phyloP scores from a whole-genome alignment of 1,140 invertebrate genomes.

The Pteromalus puparum region DNA sequence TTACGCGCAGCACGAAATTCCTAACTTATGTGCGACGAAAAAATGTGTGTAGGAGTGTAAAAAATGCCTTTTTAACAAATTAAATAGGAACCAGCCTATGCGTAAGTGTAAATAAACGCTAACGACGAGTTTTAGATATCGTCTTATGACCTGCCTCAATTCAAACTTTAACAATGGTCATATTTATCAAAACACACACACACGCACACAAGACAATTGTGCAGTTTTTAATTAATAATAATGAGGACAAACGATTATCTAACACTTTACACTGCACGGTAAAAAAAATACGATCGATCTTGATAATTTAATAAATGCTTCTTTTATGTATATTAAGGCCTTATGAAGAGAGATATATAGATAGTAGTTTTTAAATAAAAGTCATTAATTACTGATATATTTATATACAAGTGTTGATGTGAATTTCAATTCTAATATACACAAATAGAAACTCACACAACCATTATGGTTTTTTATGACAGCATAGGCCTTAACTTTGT shows the following conservation, averaged over 20 bases:
- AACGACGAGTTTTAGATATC: conserved; percentile 6
- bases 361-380: no score
- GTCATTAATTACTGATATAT: no score
- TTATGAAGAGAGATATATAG: no score
- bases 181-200: conserved; percentile 10
- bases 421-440: neutral
- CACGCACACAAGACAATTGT: conserved; percentile 20
- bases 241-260: neutral
- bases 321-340: neutral
- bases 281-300: conserved; percentile 13
- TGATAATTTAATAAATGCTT: neutral
- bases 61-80: conserved; percentile 54
- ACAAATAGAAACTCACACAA: no score
- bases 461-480: neutral
- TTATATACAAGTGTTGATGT: neutral
- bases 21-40: conserved; percentile 9
- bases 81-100: conserved; percentile 66
- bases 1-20: neutral
- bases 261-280: neutral
- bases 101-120: conserved; percentile 59
- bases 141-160: conserved; percentile 65
- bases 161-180: conserved; percentile 16
- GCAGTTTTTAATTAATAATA: conserved; percentile 10
- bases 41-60: neutral
- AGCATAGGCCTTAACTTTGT: neutral